Percentiles rank a stretch among this genome's conserved stretches.
These are phyloP conservation scores for Dasysyrphus albostriatus DNA, from an alignment of 2,888 invertebrate species.

Conservation along the genomic window DNA sequence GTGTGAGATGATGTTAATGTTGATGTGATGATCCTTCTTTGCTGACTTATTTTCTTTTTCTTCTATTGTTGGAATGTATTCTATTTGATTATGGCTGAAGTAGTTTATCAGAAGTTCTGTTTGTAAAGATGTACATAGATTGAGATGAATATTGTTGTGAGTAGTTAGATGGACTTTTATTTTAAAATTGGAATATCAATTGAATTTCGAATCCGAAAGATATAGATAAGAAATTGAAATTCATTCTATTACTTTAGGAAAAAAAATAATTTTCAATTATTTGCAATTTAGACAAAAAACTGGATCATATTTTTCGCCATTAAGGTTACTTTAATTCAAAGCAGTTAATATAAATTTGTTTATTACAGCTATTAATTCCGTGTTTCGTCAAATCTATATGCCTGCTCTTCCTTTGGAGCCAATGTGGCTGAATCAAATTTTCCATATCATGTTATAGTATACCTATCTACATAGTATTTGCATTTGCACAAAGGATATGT, in stretches of 20 bases:
- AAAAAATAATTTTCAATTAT: neutral
- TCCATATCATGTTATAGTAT: too few relatives aligned
- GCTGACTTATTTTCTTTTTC: constrained; percentile 25
- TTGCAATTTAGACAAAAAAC: too few relatives aligned
- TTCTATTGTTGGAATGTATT: constrained; percentile 26
- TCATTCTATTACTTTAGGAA: neutral
- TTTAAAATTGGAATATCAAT: constrained; percentile 28
- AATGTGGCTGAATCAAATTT: too few relatives aligned
- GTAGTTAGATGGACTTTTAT: neutral
- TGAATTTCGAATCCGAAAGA: constrained; percentile 23
- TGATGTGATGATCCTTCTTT: constrained; percentile 3
- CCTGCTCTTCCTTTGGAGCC: too few relatives aligned
- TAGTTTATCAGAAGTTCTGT: neutral
- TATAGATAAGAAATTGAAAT: too few relatives aligned
- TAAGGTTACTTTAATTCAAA: too few relatives aligned
- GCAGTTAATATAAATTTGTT: too few relatives aligned
- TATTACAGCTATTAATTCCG: too few relatives aligned
- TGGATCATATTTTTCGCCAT: too few relatives aligned
- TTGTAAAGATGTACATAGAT: neutral
- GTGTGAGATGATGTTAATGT: neutral
- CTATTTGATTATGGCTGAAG: constrained; percentile 35
- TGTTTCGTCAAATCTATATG: too few relatives aligned
- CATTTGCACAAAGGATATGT: too few relatives aligned
- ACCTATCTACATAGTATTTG: too few relatives aligned
- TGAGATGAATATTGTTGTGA: neutral